Conservation (phyloP, 2,888 invertebrate genomes). For the Tanytarsus gracilentus region DNA sequence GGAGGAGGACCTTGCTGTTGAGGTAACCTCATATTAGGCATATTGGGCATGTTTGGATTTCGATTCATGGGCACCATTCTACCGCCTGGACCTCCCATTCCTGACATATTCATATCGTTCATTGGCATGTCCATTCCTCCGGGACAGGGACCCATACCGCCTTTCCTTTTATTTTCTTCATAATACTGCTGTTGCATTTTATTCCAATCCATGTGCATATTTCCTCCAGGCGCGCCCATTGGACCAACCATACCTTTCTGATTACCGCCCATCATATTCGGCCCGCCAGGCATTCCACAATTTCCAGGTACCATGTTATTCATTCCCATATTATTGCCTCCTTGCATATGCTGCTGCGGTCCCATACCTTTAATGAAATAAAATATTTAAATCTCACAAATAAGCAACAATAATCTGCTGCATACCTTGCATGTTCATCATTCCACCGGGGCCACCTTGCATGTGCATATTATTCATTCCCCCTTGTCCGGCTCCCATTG, state of each 20-base stretch:
- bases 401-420: too few relatives aligned
- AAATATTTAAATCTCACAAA: too few relatives aligned
- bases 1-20: slow-evolving; percentile 66
- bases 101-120: slow-evolving; percentile 20
- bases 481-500: neutral
- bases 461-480: slow-evolving; percentile 14
- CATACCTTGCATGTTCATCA: slow-evolving; percentile 17
- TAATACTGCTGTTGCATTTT: slow-evolving; percentile 82
- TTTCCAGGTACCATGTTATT: slow-evolving; percentile 21
- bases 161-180: slow-evolving; percentile 52
- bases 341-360: slow-evolving; percentile 12
- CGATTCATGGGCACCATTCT: slow-evolving; percentile 31
- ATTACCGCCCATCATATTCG: slow-evolving; percentile 28
- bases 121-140: slow-evolving; percentile 30
- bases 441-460: slow-evolving; percentile 10
- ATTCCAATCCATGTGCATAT: slow-evolving; percentile 70
- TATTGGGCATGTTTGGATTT: slow-evolving; percentile 30
- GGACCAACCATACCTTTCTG: slow-evolving; percentile 28
- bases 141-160: slow-evolving; percentile 33
- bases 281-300: slow-evolving; percentile 30
- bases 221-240: slow-evolving; percentile 30
- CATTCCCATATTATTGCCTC: slow-evolving; percentile 19
- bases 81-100: slow-evolving; percentile 26
- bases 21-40: slow-evolving; percentile 21
- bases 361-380: too few relatives aligned